phyloP scores from a whole-genome alignment of 2,888 invertebrate genomes.

The Rotaria macrura region DNA sequence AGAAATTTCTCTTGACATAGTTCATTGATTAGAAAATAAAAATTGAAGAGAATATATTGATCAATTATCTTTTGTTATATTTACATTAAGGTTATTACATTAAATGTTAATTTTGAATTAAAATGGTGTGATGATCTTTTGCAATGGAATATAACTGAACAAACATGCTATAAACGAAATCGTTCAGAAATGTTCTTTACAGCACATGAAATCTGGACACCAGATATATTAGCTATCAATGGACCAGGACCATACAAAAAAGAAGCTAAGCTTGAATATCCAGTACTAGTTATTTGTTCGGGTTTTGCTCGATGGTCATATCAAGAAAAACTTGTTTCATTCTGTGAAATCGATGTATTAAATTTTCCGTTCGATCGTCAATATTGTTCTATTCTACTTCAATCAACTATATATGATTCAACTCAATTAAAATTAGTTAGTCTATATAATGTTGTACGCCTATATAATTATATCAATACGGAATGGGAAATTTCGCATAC shows the following conservation, averaged over 20 bases:
- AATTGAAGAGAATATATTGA: no score
- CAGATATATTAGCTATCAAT: slow-evolving; percentile 28
- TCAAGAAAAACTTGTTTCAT: slow-evolving; percentile 23
- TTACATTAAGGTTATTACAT: not conserved
- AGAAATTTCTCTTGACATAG: no score
- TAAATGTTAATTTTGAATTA: slow-evolving; percentile 1
- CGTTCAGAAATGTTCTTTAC: slow-evolving; percentile 19
- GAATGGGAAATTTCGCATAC: slow-evolving; percentile 30
- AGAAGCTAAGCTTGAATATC: slow-evolving; percentile 26
- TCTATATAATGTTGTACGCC: not conserved
- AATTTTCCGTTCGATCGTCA: slow-evolving; percentile 33
- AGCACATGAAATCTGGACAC: slow-evolving; percentile 31
- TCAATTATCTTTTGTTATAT: not conserved
- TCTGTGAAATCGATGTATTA: slow-evolving; percentile 27
- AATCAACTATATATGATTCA: slow-evolving; percentile 25
- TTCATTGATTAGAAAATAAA: no score
- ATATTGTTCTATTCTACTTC: slow-evolving; percentile 26
- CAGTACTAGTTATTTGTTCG: slow-evolving; percentile 16
- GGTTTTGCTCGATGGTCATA: slow-evolving; percentile 29
- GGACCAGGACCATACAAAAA: not conserved
- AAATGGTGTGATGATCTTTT: slow-evolving; percentile 26
- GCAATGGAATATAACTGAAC: slow-evolving; percentile 27
- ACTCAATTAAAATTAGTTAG: slow-evolving; percentile 20
- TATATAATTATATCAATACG: slow-evolving; percentile 26
- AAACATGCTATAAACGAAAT: slow-evolving; percentile 19